A percentile compares a stretch with the other conserved stretches of the same genome.
These are phyloP conservation scores for Sebastes oblongus DNA, from an alignment of 2,797 vertebrate genomes.

Conservation along the genomic window DNA sequence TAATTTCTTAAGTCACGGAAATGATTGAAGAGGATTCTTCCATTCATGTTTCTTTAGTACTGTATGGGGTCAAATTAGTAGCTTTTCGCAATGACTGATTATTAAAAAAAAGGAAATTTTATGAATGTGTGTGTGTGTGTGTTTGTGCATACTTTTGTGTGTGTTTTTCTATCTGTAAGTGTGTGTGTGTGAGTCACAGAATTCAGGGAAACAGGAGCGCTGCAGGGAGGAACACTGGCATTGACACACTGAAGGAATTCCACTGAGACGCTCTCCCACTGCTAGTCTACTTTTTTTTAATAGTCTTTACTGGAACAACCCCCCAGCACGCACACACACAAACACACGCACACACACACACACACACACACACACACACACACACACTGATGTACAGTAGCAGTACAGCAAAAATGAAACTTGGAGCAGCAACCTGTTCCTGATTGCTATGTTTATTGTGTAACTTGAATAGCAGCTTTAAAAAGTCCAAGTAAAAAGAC, in stretches of 20 bases:
- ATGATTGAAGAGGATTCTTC: background rate
- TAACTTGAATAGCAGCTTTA: slow-evolving; percentile 34
- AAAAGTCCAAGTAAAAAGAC: slow-evolving; percentile 52
- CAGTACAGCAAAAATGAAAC: slow-evolving; percentile 65
- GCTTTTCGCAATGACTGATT: slow-evolving; percentile 9
- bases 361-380: slow-evolving; percentile 11
- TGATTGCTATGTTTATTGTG: slow-evolving; percentile 42
- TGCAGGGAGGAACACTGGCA: slow-evolving; percentile 63
- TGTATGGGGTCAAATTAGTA: background rate
- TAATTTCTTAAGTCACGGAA: slow-evolving; percentile 4
- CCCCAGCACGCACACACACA: background rate
- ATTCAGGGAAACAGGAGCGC: slow-evolving; percentile 75
- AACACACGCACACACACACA: background rate
- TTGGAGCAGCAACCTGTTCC: slow-evolving; percentile 43
- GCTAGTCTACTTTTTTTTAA: slow-evolving; percentile 25
- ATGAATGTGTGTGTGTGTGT: slow-evolving; percentile 11
- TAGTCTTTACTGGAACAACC: slow-evolving; percentile 67
- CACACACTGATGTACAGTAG: background rate
- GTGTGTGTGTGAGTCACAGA: slow-evolving; percentile 72
- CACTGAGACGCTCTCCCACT: slow-evolving; percentile 49
- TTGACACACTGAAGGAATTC: slow-evolving; percentile 78
- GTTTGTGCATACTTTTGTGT: slow-evolving; percentile 6
- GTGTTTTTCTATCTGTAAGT: background rate
- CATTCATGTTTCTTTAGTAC: background rate
- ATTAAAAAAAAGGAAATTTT: slow-evolving; percentile 1